Evolutionary conservation across 1,140 invertebrate species (phyloP).

Genomic region (Drosophila ercepeae): DNA sequence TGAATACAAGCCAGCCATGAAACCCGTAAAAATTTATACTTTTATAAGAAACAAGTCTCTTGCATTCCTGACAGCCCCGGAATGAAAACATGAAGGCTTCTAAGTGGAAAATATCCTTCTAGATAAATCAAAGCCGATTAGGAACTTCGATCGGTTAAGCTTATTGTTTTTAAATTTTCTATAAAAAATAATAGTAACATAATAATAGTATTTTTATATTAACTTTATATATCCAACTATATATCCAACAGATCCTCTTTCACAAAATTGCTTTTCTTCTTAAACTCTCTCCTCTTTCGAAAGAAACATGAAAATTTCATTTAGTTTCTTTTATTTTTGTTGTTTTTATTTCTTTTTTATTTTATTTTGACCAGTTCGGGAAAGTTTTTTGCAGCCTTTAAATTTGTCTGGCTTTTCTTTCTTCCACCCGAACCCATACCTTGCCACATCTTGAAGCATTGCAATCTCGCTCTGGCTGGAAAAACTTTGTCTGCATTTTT

Average conservation of each 20-base stretch:
- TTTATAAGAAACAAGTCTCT: constrained; percentile 1
- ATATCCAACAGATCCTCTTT: constrained; percentile 17
- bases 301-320: constrained; percentile 53
- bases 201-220: neutral
- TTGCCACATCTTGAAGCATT: constrained; percentile 41
- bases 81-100: neutral
- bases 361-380: neutral
- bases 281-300: neutral
- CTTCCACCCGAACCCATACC: constrained; percentile 6
- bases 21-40: constrained; percentile 55
- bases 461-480: constrained; percentile 48
- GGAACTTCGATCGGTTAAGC: constrained; percentile 10
- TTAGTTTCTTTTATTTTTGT: constrained; percentile 47
- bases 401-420: constrained; percentile 73
- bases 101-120: constrained; percentile 25
- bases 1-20: constrained; percentile 56
- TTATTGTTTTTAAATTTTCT: too few relatives aligned
- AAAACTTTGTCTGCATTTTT: constrained; percentile 77
- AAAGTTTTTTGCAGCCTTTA: constrained; percentile 70
- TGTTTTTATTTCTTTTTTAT: constrained; percentile 9
- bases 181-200: neutral
- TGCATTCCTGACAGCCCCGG: neutral
- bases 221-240: neutral
- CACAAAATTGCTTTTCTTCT: neutral
- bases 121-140: constrained; percentile 38